phyloP scores from a whole-genome alignment of 2,888 invertebrate species.

The Sesia bembeciformis region DNA sequence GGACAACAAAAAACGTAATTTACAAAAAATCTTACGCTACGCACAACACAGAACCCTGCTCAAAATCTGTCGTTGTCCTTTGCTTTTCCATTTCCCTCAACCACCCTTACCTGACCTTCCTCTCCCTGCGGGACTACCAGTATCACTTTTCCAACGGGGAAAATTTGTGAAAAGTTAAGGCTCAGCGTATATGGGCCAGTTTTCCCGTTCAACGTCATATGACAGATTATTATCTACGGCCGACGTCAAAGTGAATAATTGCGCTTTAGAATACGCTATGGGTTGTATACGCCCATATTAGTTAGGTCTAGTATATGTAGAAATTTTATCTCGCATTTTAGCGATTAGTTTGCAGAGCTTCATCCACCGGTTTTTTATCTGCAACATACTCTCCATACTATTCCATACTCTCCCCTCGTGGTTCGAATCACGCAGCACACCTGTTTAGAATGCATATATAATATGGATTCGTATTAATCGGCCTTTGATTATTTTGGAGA shows the following conservation, averaged over 20 bases:
- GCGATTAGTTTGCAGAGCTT: neutral
- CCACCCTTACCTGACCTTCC: slow-evolving; percentile 22
- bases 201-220: slow-evolving; percentile 49
- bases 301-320: neutral
- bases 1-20: slow-evolving; percentile 37
- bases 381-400: too few species aligned
- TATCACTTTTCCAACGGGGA: slow-evolving; percentile 12
- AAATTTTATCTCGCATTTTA: neutral
- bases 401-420: too few species aligned
- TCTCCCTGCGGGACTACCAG: slow-evolving; percentile 12
- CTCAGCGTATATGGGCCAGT: slow-evolving; percentile 33
- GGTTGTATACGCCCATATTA: neutral
- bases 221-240: slow-evolving; percentile 71
- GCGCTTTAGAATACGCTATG: slow-evolving; percentile 48
- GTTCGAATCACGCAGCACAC: too few species aligned
- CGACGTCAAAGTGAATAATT: slow-evolving; percentile 72
- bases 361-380: neutral
- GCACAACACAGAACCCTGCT: slow-evolving; percentile 48
- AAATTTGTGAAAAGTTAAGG: slow-evolving; percentile 22
- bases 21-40: slow-evolving; percentile 47
- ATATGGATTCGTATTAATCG: too few species aligned
- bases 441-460: too few species aligned
- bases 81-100: slow-evolving; percentile 35
- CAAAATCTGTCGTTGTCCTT: slow-evolving; percentile 46
- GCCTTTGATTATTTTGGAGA: too few species aligned